Evolutionary conservation across 2,797 vertebrate genomes (phyloP), one percentile per base, ranked within the genome.

Genomic region (Mus minutoides): DNA sequence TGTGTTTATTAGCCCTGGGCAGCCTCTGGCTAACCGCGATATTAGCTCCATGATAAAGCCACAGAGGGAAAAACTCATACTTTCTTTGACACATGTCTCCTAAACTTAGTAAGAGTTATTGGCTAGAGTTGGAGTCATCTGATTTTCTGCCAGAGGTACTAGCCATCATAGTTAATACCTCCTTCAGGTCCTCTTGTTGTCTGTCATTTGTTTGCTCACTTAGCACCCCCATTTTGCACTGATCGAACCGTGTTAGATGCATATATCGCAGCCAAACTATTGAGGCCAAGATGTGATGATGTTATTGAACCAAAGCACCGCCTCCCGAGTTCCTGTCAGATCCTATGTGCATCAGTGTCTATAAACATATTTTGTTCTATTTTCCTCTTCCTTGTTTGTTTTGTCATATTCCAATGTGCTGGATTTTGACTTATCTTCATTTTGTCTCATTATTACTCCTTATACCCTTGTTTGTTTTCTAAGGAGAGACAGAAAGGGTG

Each of bases 11-110:
- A 91, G 77, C 14, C 54, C 67, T 88, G 83, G 40, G 82, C 52
- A 60, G 75, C 85, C 90, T 94, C 86, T 95, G 93, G 87, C 83
- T 95, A 90, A 88, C 49, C 62, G 22, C 60, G 54, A 75, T 71
- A 88, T 2, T 89, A 92, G 96, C 87, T 92, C 24, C 56, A 79
- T 40, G 75, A 78, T 91, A 88, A 86, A 82, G n/a, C 31, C 67
- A 77, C 64, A 94, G 76, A 95, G 73, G 77, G 12, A 34, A 83
- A 91, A 76, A 29, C 46, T 87, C 56, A 67, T 58, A 52, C 86
- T 73, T 92, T 92, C 75, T 75, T 54, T 12, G 24, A 92, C 29
- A 87, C 37, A 13, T 58, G n/a, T 80, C 69, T 84, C 31, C 40
- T 85, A 71, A 88, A 95, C 64, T 64, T 91, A 34, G 40, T 89